Base-by-base conservation (phyloP, 2,113 vertebrate genomes). In the Leucosticte australis region DNA sequence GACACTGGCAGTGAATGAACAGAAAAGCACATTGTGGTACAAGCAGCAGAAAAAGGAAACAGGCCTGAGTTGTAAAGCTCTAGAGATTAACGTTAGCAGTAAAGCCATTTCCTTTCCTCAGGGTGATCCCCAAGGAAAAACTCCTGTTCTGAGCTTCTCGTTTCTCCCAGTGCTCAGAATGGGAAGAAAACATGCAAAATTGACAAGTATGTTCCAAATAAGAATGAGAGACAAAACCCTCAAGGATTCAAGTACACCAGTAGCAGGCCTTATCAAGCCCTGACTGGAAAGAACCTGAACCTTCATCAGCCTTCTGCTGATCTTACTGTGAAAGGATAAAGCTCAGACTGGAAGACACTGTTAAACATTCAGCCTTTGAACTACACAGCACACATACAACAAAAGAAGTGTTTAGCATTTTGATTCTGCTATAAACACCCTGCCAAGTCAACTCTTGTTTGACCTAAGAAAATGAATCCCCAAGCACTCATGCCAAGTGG, bases 381-480 rank as follows among this genome's bases (percentile, higher is more conserved):
- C 50, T n/a, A 17, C 0, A 41, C 31, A 67, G 75, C 5, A 65
- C 13, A 41, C 31, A 27, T 0, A 13, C 3, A 95, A 88, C 85
- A 94, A 89, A 92, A 80, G 76, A 55, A 78, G 21, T 8, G 44
- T 52, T 83, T 68, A 77, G 70, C 62, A 59, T 82, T 67, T 47
- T 68, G 47, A 70, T 63, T 59, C 70, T 82, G 22, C 71, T 64
- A 24, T 24, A 84, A 92, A 92, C 84, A 70, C 6, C 12, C 13
- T 33, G 56, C 95, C 92, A 86, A 49, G 75, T 41, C 95, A 90
- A 92, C 87, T 96, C 92, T 28, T 90, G 94, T 82, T 92, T 88
- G 90, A 91, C 88, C 89, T 74, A 94, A 96, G 93, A 96, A 92
- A 97, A 84, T 60, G 95, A 85, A 77, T 53, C 94, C 93, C 93